Evolutionary conservation across 2,113 vertebrate genomes (phyloP).

Genomic region (Hiodon alosoides): DNA sequence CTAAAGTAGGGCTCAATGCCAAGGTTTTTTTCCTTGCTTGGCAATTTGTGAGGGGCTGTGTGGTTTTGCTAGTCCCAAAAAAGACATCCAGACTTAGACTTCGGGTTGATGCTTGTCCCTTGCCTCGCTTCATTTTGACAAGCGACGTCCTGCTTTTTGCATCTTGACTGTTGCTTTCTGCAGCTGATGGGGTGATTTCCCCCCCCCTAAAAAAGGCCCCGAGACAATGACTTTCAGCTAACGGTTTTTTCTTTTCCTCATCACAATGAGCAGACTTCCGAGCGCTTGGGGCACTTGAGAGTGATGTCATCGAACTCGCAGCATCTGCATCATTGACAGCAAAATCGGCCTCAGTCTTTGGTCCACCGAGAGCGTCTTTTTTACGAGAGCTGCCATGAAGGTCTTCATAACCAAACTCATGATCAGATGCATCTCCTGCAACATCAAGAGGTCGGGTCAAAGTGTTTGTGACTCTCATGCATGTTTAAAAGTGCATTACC

Average conservation of each 20-base stretch:
- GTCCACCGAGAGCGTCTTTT: slow-evolving; percentile 27
- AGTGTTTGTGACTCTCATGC: no score
- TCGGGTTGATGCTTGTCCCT: no score
- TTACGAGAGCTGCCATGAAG: slow-evolving; percentile 32
- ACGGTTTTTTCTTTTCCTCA: neutral
- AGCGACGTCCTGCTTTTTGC: neutral
- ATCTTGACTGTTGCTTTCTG: neutral
- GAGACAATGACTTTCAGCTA: slow-evolving; percentile 20
- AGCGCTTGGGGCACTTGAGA: neutral
- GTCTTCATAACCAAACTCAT: slow-evolving; percentile 37
- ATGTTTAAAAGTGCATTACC: no score
- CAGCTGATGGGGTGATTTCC: neutral
- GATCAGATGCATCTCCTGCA: slow-evolving; percentile 44
- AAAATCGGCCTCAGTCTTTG: neutral
- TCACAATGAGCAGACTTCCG: no score
- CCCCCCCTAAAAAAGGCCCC: neutral
- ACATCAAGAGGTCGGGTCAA: neutral
- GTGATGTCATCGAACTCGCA: neutral
- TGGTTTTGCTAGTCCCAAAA: no score
- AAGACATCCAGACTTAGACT: no score
- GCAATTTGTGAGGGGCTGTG: no score
- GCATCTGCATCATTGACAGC: neutral
- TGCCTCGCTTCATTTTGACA: neutral
- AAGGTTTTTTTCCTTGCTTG: no score
- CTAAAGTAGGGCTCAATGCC: no score